Evolutionary conservation across 2,113 vertebrate genomes (phyloP).

Genomic region (Brachyhypopomus occidentalis): DNA sequence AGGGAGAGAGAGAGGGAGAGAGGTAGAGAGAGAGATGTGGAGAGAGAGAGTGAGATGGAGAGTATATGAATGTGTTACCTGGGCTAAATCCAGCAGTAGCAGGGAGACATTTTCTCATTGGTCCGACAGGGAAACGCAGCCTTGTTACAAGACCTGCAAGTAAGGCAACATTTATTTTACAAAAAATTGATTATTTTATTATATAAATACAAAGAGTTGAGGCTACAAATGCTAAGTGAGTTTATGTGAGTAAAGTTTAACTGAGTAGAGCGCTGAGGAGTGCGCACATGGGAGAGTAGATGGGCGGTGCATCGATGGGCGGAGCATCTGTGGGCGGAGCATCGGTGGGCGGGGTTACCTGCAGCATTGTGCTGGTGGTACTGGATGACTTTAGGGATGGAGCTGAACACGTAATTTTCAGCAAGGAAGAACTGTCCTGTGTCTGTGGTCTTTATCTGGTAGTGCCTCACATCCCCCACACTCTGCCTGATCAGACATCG

Average conservation of each 20-base stretch:
- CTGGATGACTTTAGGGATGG: slow-evolving; percentile 80
- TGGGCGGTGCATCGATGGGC: not conserved
- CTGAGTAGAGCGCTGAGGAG: too few species aligned
- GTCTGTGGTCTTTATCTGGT: slow-evolving; percentile 82
- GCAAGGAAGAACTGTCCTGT: slow-evolving; percentile 78
- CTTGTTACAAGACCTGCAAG: slow-evolving; percentile 79
- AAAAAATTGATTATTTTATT: too few species aligned
- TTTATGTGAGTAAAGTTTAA: too few species aligned
- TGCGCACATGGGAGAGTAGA: too few species aligned
- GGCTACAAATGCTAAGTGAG: too few species aligned
- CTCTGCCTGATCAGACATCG: slow-evolving; percentile 23
- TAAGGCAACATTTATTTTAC: not conserved
- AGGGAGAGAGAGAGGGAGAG: too few species aligned
- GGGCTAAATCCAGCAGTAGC: slow-evolving; percentile 78
- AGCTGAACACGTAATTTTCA: slow-evolving; percentile 79
- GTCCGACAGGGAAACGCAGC: slow-evolving; percentile 78
- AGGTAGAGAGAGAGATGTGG: not conserved
- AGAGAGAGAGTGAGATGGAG: not conserved
- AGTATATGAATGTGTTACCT: slow-evolving; percentile 66
- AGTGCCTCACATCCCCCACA: slow-evolving; percentile 77
- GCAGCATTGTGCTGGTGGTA: slow-evolving; percentile 88
- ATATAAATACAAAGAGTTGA: too few species aligned
- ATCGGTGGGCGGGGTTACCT: slow-evolving; percentile 64
- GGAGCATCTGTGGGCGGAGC: too few species aligned
- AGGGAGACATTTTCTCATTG: slow-evolving; percentile 72